Conservation (phyloP, 2,888 invertebrate species). For the Conomelus anceps region DNA sequence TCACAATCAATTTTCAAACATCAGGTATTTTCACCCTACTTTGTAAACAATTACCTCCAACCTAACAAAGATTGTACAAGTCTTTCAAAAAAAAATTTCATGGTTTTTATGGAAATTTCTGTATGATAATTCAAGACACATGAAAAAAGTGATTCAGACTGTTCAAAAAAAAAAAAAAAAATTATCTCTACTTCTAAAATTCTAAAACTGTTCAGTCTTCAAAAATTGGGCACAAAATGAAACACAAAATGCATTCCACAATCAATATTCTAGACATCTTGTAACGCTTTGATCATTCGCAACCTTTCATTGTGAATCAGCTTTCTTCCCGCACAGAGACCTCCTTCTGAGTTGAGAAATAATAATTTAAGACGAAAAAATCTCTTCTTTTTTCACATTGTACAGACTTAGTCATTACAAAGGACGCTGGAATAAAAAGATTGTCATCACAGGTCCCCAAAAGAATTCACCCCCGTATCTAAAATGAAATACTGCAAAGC, state of each 20-base stretch:
- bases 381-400: neutral
- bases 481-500: neutral
- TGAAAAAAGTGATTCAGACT: too few species aligned
- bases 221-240: neutral
- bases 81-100: too few species aligned
- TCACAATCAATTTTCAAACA: too few species aligned
- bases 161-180: too few species aligned
- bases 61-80: too few species aligned
- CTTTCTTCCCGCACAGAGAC: neutral
- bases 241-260: neutral
- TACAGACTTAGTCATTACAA: neutral
- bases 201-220: neutral
- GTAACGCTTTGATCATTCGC: neutral
- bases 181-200: too few species aligned
- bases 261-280: neutral
- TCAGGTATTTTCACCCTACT: too few species aligned
- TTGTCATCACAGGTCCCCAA: neutral
- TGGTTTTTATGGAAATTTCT: too few species aligned
- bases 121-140: too few species aligned
- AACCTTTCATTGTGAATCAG: neutral
- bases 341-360: neutral
- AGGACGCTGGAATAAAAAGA: neutral
- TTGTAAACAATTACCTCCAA: too few species aligned
- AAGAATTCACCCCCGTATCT: neutral
- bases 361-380: neutral